Base-by-base conservation (phyloP, 2,888 invertebrate genomes). In the Tetramorium bicarinatum region DNA sequence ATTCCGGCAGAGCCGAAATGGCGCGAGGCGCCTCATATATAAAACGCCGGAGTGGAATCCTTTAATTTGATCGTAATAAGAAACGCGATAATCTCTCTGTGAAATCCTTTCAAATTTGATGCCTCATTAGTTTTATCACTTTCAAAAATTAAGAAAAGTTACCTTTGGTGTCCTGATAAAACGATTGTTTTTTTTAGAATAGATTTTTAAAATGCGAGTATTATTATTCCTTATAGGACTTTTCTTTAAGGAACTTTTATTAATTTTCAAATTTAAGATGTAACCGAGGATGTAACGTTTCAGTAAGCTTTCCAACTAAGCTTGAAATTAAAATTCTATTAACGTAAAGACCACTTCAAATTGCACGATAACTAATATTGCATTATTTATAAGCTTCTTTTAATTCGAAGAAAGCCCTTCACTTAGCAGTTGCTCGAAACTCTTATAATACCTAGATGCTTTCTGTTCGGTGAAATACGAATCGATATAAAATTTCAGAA, bases 41-140 rank as follows among this genome's bases (percentile, higher is more conserved):
- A 64, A 47, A 75, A 64, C 59, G 34, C 41, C 18, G n/a, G 18
- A 59, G 56, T 34, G 15, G 41, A 47, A 80, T 80, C 34, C 56
- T 77, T 54, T 72, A 72, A 80, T 80, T 67, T 80, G 34, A 72
- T 80, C 56, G 69, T 77, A 77, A 77, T 69, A 77, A 44, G 41
- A 69, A 29, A 69, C n/a, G 54, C 54, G 41, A 47, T 77, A 69
- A 77, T 67, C 67, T 52, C n/a, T 41, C 18, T 13, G 13, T 25
- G 13, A 80, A 21, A 44, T 38, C 21, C 9, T 18, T 18, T 56
- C 25, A 21, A n/a, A 25, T 25, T 71, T 18, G 34, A 4, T 47
- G 4, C 21, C 47, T 34, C 44, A 3, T 25, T 44, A 52, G 66
- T 38, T 66, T 18, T 38, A n/a, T 44, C 18, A 38, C 11, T 64